These are phyloP conservation scores for Ormyrus nitidulus DNA, from an alignment of 2,888 invertebrate genomes.

Conservation along the genomic window DNA sequence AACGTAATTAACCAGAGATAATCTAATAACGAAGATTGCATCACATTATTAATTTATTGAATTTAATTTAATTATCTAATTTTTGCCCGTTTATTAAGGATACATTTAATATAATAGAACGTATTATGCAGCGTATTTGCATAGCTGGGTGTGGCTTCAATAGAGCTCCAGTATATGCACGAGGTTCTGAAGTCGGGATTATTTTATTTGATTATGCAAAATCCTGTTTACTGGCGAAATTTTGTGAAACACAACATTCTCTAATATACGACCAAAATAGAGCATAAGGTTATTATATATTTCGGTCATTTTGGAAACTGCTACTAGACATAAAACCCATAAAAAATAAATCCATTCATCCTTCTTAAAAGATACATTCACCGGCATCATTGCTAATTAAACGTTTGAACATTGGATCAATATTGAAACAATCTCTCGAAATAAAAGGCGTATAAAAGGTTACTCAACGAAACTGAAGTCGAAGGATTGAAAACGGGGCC, in stretches of 20 bases:
- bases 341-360: no score
- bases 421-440: no score
- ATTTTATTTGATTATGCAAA: slow-evolving; percentile 49
- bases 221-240: slow-evolving; percentile 48
- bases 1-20: no score
- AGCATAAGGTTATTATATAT: no score
- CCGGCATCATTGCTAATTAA: no score
- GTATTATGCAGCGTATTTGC: background rate
- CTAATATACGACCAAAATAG: no score
- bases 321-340: no score
- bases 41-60: slow-evolving; percentile 1
- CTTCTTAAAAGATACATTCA: no score
- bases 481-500: background rate
- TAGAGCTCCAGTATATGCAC: slow-evolving; percentile 14
- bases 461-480: background rate
- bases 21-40: no score
- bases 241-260: background rate
- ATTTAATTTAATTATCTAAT: background rate
- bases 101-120: slow-evolving; percentile 40
- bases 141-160: slow-evolving; percentile 43
- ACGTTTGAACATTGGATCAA: no score
- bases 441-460: background rate
- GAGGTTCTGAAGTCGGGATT: slow-evolving; percentile 20
- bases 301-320: no score
- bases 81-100: background rate